Evolutionary conservation across 2,797 vertebrate genomes (phyloP).

Genomic region (Rhinichthys osculus): DNA sequence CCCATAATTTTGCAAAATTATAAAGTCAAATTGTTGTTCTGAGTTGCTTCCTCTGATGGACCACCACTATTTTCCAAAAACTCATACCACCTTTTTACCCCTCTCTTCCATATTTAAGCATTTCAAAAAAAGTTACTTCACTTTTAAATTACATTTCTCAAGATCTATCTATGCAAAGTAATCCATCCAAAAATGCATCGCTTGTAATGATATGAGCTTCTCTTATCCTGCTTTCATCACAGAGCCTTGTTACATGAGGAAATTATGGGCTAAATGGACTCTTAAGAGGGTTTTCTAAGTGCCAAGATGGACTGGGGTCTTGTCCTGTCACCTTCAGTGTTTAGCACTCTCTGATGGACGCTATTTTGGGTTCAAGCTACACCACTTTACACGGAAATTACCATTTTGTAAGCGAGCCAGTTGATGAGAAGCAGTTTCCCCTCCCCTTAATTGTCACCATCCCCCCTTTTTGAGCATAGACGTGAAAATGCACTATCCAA

Average conservation of each 20-base stretch:
- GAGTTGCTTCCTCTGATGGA: not conserved
- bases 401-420: constrained; percentile 36
- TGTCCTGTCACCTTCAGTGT: constrained; percentile 73
- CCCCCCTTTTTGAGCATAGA: not conserved
- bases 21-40: not conserved
- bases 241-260: constrained; percentile 60
- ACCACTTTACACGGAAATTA: constrained; percentile 65
- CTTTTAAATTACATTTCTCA: not conserved
- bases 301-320: constrained; percentile 65
- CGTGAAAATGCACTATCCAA: not conserved
- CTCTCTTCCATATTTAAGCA: not conserved
- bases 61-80: not conserved
- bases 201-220: constrained; percentile 21
- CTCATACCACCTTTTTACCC: not conserved
- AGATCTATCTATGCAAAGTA: not conserved
- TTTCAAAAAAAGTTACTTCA: not conserved
- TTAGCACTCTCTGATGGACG: constrained; percentile 73
- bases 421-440: constrained; percentile 67
- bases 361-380: constrained; percentile 72
- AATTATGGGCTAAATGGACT: constrained; percentile 59
- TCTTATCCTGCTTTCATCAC: not conserved
- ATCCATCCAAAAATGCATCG: constrained; percentile 13
- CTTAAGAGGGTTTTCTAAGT: constrained; percentile 54
- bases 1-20: not conserved
- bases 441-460: not conserved